Conservation (phyloP, 2,797 vertebrate genomes). For the Muscicapa striata region DNA sequence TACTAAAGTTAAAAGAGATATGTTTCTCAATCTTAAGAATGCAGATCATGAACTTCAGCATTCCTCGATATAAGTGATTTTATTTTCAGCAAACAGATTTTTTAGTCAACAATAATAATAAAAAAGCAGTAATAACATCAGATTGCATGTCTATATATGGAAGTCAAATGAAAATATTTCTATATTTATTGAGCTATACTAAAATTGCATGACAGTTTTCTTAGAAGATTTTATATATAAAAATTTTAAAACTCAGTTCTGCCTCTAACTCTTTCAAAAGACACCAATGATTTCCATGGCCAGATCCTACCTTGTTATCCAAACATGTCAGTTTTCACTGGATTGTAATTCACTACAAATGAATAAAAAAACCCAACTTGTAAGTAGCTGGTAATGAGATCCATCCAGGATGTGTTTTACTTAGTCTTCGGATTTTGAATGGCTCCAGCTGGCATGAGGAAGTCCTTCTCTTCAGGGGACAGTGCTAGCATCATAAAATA, state of each 20-base stretch:
- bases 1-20: not conserved
- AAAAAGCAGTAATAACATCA: not conserved
- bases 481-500: not conserved
- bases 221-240: not conserved
- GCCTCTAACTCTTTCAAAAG: not conserved
- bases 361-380: not conserved
- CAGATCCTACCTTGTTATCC: not conserved
- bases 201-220: not conserved
- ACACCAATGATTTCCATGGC: not conserved
- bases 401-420: not conserved
- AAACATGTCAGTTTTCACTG: not conserved
- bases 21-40: not conserved
- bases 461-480: not conserved
- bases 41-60: not conserved
- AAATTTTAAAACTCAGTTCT: not conserved
- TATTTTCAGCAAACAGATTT: not conserved
- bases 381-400: not conserved
- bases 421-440: not conserved
- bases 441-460: not conserved
- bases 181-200: not conserved
- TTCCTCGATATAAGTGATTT: not conserved
- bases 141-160: not conserved
- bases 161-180: not conserved
- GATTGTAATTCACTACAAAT: not conserved
- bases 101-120: not conserved